A percentile compares a stretch with the other conserved stretches of the same genome.
Conservation (phyloP, 2,113 vertebrate genomes). For the Dicerorhinus sumatrensis region DNA sequence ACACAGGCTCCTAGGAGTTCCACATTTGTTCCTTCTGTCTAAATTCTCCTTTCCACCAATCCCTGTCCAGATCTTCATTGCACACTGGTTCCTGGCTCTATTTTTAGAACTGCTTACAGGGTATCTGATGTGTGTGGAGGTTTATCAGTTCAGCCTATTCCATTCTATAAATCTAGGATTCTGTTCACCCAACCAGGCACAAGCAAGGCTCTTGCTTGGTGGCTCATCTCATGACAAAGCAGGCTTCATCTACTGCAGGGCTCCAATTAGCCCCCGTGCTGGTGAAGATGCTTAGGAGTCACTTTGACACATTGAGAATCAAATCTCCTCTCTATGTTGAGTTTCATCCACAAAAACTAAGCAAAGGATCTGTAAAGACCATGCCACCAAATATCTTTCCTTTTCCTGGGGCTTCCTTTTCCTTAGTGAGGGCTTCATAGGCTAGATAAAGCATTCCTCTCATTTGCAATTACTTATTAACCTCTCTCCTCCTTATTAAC, state of each 20-base stretch:
- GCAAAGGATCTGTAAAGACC: no score
- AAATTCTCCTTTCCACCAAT: not conserved
- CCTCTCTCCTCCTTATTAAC: not conserved
- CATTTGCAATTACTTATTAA: not conserved
- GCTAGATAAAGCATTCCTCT: not conserved
- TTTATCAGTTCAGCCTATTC: not conserved
- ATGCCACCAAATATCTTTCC: not conserved
- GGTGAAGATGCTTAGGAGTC: not conserved
- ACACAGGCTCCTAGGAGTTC: accelerated
- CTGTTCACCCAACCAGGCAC: not conserved
- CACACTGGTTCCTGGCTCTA: not conserved
- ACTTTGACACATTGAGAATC: not conserved
- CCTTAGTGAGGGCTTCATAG: not conserved
- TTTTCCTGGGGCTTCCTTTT: not conserved
- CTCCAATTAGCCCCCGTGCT: not conserved
- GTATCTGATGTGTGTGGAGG: not conserved
- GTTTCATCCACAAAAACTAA: not conserved
- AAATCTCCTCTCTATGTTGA: not conserved
- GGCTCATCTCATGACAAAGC: not conserved
- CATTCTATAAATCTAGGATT: not conserved
- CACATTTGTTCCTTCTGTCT: not conserved
- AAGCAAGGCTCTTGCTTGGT: not conserved
- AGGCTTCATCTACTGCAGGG: no score
- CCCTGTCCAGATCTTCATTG: not conserved
- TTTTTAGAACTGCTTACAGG: not conserved